These are phyloP conservation scores for Remorina albescens DNA, from an alignment of 2,797 vertebrate species.

Conservation along the genomic window DNA sequence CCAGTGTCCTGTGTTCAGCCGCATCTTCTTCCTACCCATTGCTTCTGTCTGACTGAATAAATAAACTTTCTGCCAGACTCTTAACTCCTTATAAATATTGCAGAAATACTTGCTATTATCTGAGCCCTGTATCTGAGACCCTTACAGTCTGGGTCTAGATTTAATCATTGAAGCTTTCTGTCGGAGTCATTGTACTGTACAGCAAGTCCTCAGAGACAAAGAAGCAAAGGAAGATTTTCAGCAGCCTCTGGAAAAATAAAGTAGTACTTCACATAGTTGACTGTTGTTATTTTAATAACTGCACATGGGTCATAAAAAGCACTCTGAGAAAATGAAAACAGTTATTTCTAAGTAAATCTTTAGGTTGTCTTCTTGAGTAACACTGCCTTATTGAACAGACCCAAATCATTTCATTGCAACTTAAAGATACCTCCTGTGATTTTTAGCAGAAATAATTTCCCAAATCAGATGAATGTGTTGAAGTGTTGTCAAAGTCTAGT, in stretches of 20 bases:
- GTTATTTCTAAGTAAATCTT: no score
- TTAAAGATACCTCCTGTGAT: background rate
- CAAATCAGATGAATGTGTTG: background rate
- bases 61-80: conserved; percentile 18
- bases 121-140: conserved; percentile 27
- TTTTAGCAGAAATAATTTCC: background rate
- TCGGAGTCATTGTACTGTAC: conserved; percentile 1
- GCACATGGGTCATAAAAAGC: background rate
- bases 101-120: conserved; percentile 24
- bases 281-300: background rate
- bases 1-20: background rate
- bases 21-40: conserved; percentile 9
- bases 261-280: background rate
- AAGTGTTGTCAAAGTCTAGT: background rate
- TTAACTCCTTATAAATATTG: conserved; percentile 36
- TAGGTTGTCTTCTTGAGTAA: no score
- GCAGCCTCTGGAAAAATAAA: background rate
- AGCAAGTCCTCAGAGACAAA: background rate
- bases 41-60: conserved; percentile 26
- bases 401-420: no score
- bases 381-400: background rate
- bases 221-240: background rate
- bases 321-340: background rate
- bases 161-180: conserved; percentile 21
- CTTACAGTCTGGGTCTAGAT: conserved; percentile 1